Base-by-base conservation (phyloP, 1,140 invertebrate species). In the Tetramorium simillimum region DNA sequence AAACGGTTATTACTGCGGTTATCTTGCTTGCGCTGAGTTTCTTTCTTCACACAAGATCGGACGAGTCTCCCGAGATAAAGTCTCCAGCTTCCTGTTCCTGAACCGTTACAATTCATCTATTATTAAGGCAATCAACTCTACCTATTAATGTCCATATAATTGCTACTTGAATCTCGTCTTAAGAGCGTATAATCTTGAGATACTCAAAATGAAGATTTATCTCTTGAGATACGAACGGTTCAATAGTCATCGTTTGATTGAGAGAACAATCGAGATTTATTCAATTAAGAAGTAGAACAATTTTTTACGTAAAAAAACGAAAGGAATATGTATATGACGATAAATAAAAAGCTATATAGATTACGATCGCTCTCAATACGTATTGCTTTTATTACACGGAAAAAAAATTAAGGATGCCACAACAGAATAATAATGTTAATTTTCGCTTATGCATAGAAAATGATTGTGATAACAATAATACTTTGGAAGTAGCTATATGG, bases 1-100 rank as follows among this genome's bases (percentile, higher is more conserved):
- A 60, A 90, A 90, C 76, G 80, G 86, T 90, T 90, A 90, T 90
- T 90, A 76, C 81, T 40, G 76, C 24, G 86, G 86, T 88, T 90
- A 88, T 88, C 81, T 77, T 56, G 70, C 77, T 80, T 56, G 80
- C 56, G 62, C 58, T 63, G 53, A 77, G 85, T 28, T 84, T 87
- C 37, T 62, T 89, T 49, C 85, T 85, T 90, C 81, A 76, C 70
- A 82, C 89, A 33, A 63, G 58, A 86, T 86, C 76, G 70, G 84
- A 88, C 67, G 88, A 63, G 75, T 69, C 86, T 90, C 78, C 53
- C 18, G 80, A 81, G 75, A 63, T 77, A 37, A 18, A 69, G 76
- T 24, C 60, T 72, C 24, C 6, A 81, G 60, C 69, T 90, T 85
- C 43, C 69, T 75, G 43, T 85, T 90, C 72, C 78, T 60, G 40